A percentile compares a stretch with the other conserved stretches of the same genome.
These are phyloP conservation scores for Proctacanthus coquilletti DNA, from an alignment of 1,140 invertebrate genomes.

Conservation along the genomic window DNA sequence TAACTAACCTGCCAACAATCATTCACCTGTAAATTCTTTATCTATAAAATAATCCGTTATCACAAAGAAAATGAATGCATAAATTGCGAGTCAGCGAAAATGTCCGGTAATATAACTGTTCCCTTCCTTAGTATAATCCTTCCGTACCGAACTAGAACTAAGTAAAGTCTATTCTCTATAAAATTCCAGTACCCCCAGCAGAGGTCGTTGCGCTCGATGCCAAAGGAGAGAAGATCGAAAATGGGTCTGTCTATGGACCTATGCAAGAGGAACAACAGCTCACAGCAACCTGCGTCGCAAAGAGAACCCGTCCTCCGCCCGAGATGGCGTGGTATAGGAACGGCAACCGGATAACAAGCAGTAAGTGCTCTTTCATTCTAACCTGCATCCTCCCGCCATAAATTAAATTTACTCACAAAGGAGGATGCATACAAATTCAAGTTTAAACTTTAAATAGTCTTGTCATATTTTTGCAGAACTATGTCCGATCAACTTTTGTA, in stretches of 20 bases:
- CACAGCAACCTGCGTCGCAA: slow-evolving; percentile 21
- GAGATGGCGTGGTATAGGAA: slow-evolving; percentile 25
- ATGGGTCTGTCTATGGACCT: slow-evolving; percentile 23
- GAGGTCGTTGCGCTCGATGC: slow-evolving; percentile 26
- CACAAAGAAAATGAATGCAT: too few relatives aligned
- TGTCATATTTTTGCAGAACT: background rate
- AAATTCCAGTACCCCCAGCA: slow-evolving; percentile 22
- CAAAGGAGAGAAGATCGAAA: slow-evolving; percentile 24
- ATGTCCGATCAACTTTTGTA: background rate
- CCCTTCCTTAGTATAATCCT: too few relatives aligned
- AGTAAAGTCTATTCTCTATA: background rate
- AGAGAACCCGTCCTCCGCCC: slow-evolving; percentile 23
- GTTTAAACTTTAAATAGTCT: background rate
- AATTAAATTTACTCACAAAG: too few relatives aligned
- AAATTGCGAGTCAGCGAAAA: too few relatives aligned
- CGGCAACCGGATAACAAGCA: slow-evolving; percentile 20
- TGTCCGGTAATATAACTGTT: too few relatives aligned
- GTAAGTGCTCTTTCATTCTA: too few relatives aligned
- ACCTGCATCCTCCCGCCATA: too few relatives aligned
- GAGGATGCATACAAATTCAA: too few relatives aligned
- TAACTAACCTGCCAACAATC: too few relatives aligned
- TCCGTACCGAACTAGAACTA: too few relatives aligned
- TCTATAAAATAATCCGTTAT: too few relatives aligned
- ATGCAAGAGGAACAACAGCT: slow-evolving; percentile 24
- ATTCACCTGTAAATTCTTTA: too few relatives aligned